Base-by-base conservation (phyloP, 2,888 invertebrate species). In the Nipponacmea schrenckii region DNA sequence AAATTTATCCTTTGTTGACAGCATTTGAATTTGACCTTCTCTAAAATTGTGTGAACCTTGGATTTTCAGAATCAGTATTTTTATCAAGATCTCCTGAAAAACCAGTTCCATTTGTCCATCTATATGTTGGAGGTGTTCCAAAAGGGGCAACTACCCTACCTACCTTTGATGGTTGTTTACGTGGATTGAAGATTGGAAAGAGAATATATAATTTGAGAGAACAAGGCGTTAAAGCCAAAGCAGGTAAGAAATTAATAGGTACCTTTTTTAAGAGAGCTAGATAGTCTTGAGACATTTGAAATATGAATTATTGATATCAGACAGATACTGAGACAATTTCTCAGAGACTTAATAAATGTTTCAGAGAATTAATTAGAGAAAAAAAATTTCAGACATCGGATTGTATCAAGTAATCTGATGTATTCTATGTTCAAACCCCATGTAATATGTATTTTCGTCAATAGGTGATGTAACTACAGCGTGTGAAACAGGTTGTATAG, bases 101-200 rank as follows among this genome's bases (percentile, higher is more conserved):
- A 39, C 77, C 79, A 17, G 65, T 31, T 0, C 78, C 80, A 7
- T 81, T 80, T 69, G 74, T 83, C 12, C 75, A 81, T 70, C 66
- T 85, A 14, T 85, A 81, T 72, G 78, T 85, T 50, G 85, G 85
- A 50, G 84, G 85, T 27, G 79, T 83, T 12, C 79, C 77, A 27
- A 62, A 70, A 0, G 69, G 63, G 10, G 70, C 56, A 4, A 74
- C 74, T 27, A 79, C 78, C 63, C 70, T 79, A 24, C 74, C 78
- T 0, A 74, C 78, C 7, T 71, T 84, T 8, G 63, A 77, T 66
- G 86, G 86, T 15, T 86, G 86, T 74, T 74, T 86, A 7, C 73
- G 84, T 27, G 86, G 86, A 1, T 72, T 85, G 39, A 82, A 83
- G 46, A 79, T 84, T 10, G 84, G 84, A 20, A 70, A 77, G 8